Base-by-base conservation (phyloP, 92 coral and sea anemone species). In the Galaxea fascicularis region DNA sequence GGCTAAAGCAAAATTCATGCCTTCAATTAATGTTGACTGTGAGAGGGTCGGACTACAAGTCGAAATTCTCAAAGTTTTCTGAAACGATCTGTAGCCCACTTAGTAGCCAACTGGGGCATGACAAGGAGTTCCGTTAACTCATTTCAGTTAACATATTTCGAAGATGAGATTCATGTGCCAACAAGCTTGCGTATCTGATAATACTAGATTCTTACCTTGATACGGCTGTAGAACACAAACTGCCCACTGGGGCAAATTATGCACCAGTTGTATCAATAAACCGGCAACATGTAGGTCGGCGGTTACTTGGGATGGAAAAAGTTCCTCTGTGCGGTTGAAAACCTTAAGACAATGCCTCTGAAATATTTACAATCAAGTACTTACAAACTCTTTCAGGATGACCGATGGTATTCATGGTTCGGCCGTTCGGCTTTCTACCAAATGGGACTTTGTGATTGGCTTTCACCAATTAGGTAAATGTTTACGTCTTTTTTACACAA, bases 361-460 rank as follows among this genome's bases (percentile, higher is more conserved):
- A 8, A 65, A 27, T 31, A 45, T 44, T 22, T 67, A 14, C 51
- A 51, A n/a, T 79, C 29, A 18, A 53, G 74, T 30, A 52, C 52
- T 30, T 30, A 74, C 51, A 65, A 69, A 79, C 71, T 79, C 45
- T 47, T 65, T 29, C 74, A 47, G 66, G 75, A 65, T n/a, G n/a
- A n/a, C n/a, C 69, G 49, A 21, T 17, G 84, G 84, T 51, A 79
- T 79, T 79, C 75, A 79, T 8, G 30, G 51, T 57, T 65, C 29
- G 44, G 63, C 64, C n/a, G 84, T 79, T 49, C 52, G 28, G 60
- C 63, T 49, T 65, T 78, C 25, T 29, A 27, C 49, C 30, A 30
- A 65, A 30, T 26, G 73, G 8, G 14, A 4, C 18, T 5, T 71
- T 20, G 17, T 79, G 74, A 79, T 79, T 79, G 84, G 84, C 11